Conservation (phyloP, 1,140 invertebrate genomes). For the Drosophila eugracilis region DNA sequence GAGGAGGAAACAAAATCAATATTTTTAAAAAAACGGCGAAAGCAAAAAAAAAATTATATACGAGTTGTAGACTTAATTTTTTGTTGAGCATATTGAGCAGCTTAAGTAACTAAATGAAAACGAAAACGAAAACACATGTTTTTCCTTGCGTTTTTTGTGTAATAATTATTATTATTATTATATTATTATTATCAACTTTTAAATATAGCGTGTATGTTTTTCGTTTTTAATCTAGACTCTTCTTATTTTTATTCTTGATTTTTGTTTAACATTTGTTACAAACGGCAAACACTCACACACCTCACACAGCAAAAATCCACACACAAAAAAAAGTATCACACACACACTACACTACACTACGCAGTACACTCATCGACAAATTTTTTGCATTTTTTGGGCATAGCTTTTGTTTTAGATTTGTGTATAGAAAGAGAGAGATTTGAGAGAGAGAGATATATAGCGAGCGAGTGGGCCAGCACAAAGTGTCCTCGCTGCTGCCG, state of each 20-base stretch:
- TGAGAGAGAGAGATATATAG: slow-evolving; percentile 13
- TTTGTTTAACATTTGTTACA: slow-evolving; percentile 43
- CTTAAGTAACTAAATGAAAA: slow-evolving; percentile 42
- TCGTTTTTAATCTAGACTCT: slow-evolving; percentile 58
- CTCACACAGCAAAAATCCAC: slow-evolving; percentile 1
- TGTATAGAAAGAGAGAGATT: slow-evolving; percentile 20
- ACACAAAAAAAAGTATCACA: background rate
- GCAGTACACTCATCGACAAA: slow-evolving; percentile 24
- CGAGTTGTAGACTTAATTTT: slow-evolving; percentile 60
- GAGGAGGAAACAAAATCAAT: slow-evolving; percentile 19
- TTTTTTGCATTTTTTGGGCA: slow-evolving; percentile 46
- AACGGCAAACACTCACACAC: slow-evolving; percentile 32
- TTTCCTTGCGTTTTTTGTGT: slow-evolving; percentile 57
- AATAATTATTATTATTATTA: slow-evolving; percentile 64
- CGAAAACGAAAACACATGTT: slow-evolving; percentile 26
- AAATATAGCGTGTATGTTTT: slow-evolving; percentile 69
- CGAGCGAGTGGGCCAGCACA: slow-evolving; percentile 15
- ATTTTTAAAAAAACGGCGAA: slow-evolving; percentile 29
- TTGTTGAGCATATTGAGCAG: slow-evolving; percentile 52
- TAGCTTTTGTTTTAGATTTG: slow-evolving; percentile 47
- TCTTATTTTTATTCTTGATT: slow-evolving; percentile 56
- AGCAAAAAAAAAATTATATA: slow-evolving; percentile 45
- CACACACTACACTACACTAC: slow-evolving; percentile 3
- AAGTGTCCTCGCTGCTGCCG: slow-evolving; percentile 9
- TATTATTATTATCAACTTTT: slow-evolving; percentile 66